Base-by-base conservation (phyloP, 35 echinoderm and acorn worm genomes). In the Anneissia japonica region DNA sequence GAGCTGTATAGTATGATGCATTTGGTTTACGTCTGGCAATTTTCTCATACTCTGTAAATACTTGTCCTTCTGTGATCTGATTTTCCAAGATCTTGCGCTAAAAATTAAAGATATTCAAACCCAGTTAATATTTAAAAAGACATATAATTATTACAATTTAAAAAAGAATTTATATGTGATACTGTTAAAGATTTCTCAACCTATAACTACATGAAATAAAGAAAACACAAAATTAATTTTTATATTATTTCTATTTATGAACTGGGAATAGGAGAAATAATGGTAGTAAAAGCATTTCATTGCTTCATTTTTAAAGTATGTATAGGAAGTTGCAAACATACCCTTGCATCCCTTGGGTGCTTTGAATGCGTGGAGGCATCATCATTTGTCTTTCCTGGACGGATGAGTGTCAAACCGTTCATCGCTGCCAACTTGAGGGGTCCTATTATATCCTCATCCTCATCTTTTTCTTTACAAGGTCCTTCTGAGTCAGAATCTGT, bases 31-130 rank as follows among this genome's bases (percentile, higher is more conserved):
- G 93, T 81, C 93, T 98, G 14, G 82, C 55, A 37, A 98, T 98
- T 36, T 91, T 92, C 80, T 98, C 88, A 88, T 98, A 98, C 81
- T 98, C 95, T 37, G 95, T 98, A 73, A 98, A 98, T 11, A 98
- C 95, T 38, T 88, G 85, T 74, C 95, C 95, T 35, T 93, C 91
- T 74, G 46, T 91, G 26, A 98, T 87, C 39, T 98, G 91, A 51
- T 98, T 82, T 77, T 98, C 92, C 35, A 98, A 83, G 31, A 98
- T 89, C 77, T 98, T 98, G 36, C 95, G 87, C 91, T 94, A 51
- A 51, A 32, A 46, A 76, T 76, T n/a, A 64, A 0, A 56, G 77
- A n/a, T n/a, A n/a, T n/a, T n/a, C n/a, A n/a, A n/a, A n/a, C n/a
- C n/a, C n/a, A n/a, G n/a, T n/a, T n/a, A n/a, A n/a, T n/a, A n/a